Conservation (phyloP, 2,888 invertebrate species). For the Phortica magna region DNA sequence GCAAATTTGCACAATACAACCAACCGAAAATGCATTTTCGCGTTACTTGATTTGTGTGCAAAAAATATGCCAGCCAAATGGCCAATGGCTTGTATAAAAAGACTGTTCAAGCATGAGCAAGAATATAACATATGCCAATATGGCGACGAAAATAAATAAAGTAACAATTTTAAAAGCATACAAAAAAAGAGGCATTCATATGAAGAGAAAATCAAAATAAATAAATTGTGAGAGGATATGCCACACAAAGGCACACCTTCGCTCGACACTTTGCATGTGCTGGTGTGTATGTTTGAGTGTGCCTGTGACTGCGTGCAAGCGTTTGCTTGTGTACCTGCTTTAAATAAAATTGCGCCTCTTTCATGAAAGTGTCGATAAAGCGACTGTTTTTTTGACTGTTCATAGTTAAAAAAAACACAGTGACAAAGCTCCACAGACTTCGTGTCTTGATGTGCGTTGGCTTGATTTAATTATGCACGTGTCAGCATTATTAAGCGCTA, state of each 20-base stretch:
- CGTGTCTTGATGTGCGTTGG: neutral
- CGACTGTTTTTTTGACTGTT: neutral
- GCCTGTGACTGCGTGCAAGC: too few species aligned
- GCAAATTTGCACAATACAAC: neutral
- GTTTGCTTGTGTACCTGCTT: neutral
- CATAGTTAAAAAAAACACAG: neutral
- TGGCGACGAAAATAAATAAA: neutral
- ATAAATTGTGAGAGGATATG: too few species aligned
- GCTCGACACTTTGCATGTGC: too few species aligned
- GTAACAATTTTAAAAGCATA: neutral
- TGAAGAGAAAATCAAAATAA: neutral
- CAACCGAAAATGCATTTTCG: neutral
- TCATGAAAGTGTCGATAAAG: neutral
- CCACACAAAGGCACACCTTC: too few species aligned
- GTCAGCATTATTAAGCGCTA: conserved; percentile 9
- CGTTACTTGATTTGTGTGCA: conserved; percentile 4
- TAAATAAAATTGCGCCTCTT: neutral
- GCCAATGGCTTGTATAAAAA: neutral
- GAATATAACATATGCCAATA: neutral
- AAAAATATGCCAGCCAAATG: neutral
- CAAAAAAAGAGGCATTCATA: too few species aligned
- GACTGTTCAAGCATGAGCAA: neutral
- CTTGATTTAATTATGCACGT: conserved; percentile 26
- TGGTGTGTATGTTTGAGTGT: too few species aligned
- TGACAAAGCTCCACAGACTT: neutral